phyloP scores from a whole-genome alignment of 1,140 invertebrate species.

The Gonioctena quinquepunctata region DNA sequence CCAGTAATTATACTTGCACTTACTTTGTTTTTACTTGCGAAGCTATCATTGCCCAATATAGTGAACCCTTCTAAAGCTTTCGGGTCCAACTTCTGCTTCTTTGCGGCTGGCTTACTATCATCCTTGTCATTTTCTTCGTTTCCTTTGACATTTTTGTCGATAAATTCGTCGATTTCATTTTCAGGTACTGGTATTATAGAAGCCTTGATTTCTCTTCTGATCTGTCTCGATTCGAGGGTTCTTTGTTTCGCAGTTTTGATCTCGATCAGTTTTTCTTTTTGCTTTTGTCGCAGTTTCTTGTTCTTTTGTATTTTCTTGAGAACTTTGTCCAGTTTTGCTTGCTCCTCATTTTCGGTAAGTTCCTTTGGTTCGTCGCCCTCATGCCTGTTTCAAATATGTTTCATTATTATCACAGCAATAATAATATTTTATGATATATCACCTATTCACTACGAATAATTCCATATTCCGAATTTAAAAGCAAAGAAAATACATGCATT shows the following conservation, averaged over 20 bases:
- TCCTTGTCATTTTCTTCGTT: slow-evolving; percentile 19
- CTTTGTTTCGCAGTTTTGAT: slow-evolving; percentile 25
- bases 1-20: slow-evolving; percentile 1
- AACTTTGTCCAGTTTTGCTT: slow-evolving; percentile 40
- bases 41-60: slow-evolving; percentile 41
- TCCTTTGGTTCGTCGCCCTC: slow-evolving; percentile 25
- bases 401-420: neutral
- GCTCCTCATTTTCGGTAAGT: slow-evolving; percentile 35
- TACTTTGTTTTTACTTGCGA: slow-evolving; percentile 42
- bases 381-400: slow-evolving; percentile 32
- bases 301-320: slow-evolving; percentile 44
- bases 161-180: slow-evolving; percentile 30
- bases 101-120: neutral
- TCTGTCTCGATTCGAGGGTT: slow-evolving; percentile 30
- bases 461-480: slow-evolving; percentile 38
- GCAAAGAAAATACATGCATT: no score
- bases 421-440: slow-evolving; percentile 19
- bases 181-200: slow-evolving; percentile 30
- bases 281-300: slow-evolving; percentile 37
- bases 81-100: slow-evolving; percentile 29
- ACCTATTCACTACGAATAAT: slow-evolving; percentile 49
- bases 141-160: slow-evolving; percentile 27
- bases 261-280: slow-evolving; percentile 33
- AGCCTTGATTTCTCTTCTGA: slow-evolving; percentile 29
- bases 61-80: slow-evolving; percentile 44